Base-by-base conservation (phyloP, 1,140 invertebrate species). In the Panagrolaimus sp. region DNA sequence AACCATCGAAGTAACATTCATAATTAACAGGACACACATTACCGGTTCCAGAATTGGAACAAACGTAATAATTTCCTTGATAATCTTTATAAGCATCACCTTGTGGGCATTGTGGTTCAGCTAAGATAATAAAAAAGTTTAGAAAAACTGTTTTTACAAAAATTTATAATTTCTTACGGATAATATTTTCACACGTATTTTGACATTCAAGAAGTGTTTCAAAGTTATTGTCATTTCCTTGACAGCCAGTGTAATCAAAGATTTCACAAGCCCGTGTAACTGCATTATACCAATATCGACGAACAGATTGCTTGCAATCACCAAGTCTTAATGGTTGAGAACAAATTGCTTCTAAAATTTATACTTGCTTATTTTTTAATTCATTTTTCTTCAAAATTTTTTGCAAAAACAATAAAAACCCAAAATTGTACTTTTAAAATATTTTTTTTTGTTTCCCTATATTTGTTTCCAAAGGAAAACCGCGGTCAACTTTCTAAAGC, bases 201-300 rank as follows among this genome's bases (percentile, higher is more conserved):
- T 81, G 81, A 46, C 80, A 81, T 64, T 81, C 80, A 12, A 82
- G 52, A 15, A 83, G 69, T 9, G 80, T 83, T 66, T 81, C 74
- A 70, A 81, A 81, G 45, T 80, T 80, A 70, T 82, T 82, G 66
- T 80, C 79, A 63, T 72, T 79, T 43, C 77, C 80, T 47, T 83
- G 78, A 63, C 80, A 81, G 3, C 77, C 78, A 32, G 81, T 83
- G 70, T 83, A 82, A 62, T 82, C 79, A 63, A 82, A 82, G 45
- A 83, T 71, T 63, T 83, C 78, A 46, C 82, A 82, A 17, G 81
- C 77, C 17, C 79, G 69, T 44, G 81, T 82, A 32, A 81, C 75
- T 10, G 81, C 80, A 52, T 82, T 83, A 74, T 83, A 82, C 81
- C 81, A 82, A 64, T 82, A 82, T 14, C 80, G 71, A n/a, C 81